A percentile compares a stretch with the other conserved stretches of the same genome.
Evolutionary conservation across 2,888 invertebrate species (phyloP).

Genomic region (Ptychoptera albimana): DNA sequence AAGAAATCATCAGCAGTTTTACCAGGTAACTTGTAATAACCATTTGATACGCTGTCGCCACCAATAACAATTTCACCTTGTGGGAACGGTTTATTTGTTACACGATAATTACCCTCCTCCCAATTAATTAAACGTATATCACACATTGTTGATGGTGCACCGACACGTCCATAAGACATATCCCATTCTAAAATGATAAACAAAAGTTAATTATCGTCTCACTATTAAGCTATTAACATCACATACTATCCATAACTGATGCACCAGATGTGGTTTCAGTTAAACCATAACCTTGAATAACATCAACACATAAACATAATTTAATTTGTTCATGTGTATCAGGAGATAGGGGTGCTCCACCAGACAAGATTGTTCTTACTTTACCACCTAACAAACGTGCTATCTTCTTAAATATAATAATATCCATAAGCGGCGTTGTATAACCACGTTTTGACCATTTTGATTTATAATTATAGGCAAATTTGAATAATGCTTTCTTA

Average conservation of each 20-base stretch:
- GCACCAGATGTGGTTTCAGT: slow-evolving; percentile 96
- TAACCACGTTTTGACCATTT: slow-evolving; percentile 72
- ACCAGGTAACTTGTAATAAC: slow-evolving; percentile 82
- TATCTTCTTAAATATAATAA: slow-evolving; percentile 30
- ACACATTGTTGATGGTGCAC: slow-evolving; percentile 70
- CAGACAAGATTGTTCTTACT: slow-evolving; percentile 74
- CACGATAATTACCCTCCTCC: slow-evolving; percentile 85
- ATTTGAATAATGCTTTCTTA: slow-evolving; percentile 75
- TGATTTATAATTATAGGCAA: slow-evolving; percentile 86
- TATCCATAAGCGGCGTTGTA: slow-evolving; percentile 60
- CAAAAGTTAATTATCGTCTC: slow-evolving; percentile 1
- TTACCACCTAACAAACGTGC: slow-evolving; percentile 69
- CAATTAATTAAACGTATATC: slow-evolving; percentile 80
- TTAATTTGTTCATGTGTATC: slow-evolving; percentile 92
- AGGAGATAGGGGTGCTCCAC: slow-evolving; percentile 89
- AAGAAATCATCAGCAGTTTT: slow-evolving; percentile 86
- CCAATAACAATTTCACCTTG: slow-evolving; percentile 68
- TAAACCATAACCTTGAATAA: slow-evolving; percentile 90
- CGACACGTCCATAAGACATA: slow-evolving; percentile 58
- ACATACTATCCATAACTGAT: slow-evolving; percentile 62
- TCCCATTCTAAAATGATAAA: slow-evolving; percentile 29
- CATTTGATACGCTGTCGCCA: slow-evolving; percentile 81
- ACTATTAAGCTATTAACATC: no score
- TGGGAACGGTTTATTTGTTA: slow-evolving; percentile 72
- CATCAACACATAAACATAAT: slow-evolving; percentile 76